These are phyloP conservation scores for Neosilurus hyrtlii DNA, from an alignment of 2,797 vertebrate species.

Conservation along the genomic window DNA sequence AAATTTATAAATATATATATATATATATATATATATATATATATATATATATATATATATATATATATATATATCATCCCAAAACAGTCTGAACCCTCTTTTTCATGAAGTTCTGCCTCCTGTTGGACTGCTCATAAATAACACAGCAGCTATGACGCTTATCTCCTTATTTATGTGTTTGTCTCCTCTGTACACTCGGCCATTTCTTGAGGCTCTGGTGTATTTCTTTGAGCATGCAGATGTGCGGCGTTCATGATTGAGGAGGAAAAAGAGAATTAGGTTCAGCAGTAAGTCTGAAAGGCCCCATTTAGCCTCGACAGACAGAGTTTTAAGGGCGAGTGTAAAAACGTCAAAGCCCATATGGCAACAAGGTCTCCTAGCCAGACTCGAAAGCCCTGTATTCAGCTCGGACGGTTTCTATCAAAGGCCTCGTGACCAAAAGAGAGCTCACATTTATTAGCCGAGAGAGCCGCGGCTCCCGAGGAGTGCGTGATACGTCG, in stretches of 20 bases:
- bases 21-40: too few relatives aligned
- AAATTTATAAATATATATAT: too few relatives aligned
- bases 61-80: too few relatives aligned
- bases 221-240: constrained; percentile 58
- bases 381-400: constrained; percentile 60
- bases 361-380: constrained; percentile 65
- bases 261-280: constrained; percentile 58
- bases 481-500: constrained; percentile 46
- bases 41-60: too few relatives aligned
- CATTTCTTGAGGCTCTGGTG: constrained; percentile 61
- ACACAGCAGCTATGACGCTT: constrained; percentile 48
- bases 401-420: constrained; percentile 56
- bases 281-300: constrained; percentile 63
- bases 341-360: constrained; percentile 71
- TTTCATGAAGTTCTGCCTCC: constrained; percentile 17
- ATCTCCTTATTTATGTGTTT: constrained; percentile 68
- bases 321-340: constrained; percentile 63
- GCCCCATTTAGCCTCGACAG: constrained; percentile 64
- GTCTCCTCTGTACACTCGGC: constrained; percentile 59
- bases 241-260: constrained; percentile 55
- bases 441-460: constrained; percentile 43
- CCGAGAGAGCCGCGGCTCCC: constrained; percentile 41
- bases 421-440: constrained; percentile 15
- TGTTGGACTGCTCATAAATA: constrained; percentile 55
- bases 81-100: background rate